These are phyloP conservation scores for Mustelus asterias DNA, from an alignment of 2,113 vertebrate genomes.

Conservation along the genomic window DNA sequence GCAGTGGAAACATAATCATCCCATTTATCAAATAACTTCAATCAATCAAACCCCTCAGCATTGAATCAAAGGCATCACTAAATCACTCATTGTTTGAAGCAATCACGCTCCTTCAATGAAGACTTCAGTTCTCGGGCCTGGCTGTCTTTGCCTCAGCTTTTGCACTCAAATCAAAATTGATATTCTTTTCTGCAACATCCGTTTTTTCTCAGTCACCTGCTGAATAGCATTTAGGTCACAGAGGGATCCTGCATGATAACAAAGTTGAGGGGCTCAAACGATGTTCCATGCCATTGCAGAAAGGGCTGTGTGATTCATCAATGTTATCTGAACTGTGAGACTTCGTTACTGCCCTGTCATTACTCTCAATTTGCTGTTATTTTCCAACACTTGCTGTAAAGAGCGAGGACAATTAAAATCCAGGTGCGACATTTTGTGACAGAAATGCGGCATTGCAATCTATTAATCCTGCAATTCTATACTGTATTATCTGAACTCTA, in stretches of 20 bases:
- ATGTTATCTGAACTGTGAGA: not conserved
- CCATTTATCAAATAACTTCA: conserved; percentile 19
- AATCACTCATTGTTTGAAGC: not conserved
- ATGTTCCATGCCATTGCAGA: not conserved
- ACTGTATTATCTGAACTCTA: not conserved
- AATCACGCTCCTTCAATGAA: not conserved
- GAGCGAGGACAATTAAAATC: not conserved
- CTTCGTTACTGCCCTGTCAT: not conserved
- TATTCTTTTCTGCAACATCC: not conserved
- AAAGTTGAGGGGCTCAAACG: not conserved
- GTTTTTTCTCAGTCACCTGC: not conserved
- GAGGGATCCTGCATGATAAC: not conserved
- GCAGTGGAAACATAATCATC: conserved; percentile 7
- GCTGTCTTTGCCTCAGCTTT: not conserved
- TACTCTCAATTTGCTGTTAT: not conserved
- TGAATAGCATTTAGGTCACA: not conserved
- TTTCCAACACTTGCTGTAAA: not conserved
- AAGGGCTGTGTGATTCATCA: not conserved
- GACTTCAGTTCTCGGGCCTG: not conserved
- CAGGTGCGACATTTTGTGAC: not conserved
- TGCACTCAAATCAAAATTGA: not conserved
- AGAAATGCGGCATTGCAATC: not conserved
- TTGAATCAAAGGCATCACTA: not conserved
- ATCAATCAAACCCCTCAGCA: not conserved
- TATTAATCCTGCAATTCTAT: not conserved